phyloP scores from a whole-genome alignment of 1,140 invertebrate species.

The Aphelenchoides fujianensis region DNA sequence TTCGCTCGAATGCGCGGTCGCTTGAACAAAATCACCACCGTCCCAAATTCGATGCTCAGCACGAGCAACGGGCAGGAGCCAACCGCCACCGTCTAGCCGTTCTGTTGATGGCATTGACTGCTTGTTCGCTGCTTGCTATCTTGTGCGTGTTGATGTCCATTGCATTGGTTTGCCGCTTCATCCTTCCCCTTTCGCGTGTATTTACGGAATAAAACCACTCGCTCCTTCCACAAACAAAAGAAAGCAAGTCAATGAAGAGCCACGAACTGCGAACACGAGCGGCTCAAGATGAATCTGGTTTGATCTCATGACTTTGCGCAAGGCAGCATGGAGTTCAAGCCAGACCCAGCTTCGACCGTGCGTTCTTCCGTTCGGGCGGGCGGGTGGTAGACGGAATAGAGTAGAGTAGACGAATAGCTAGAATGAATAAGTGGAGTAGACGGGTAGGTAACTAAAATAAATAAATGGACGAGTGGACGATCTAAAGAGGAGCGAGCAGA shows the following conservation, averaged over 20 bases:
- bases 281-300: slow-evolving; percentile 12
- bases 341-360: background rate
- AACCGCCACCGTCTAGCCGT: background rate
- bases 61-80: background rate
- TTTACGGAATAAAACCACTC: background rate
- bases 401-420: background rate
- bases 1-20: background rate
- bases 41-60: background rate
- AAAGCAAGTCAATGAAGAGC: background rate
- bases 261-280: background rate
- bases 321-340: background rate
- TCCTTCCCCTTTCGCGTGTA: background rate
- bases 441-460: background rate
- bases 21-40: background rate
- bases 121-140: too few relatives aligned
- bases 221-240: background rate
- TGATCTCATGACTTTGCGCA: slow-evolving; percentile 10
- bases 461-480: background rate
- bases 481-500: background rate
- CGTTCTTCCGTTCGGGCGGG: too few relatives aligned
- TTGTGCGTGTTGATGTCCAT: too few relatives aligned
- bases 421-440: background rate
- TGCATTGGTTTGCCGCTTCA: too few relatives aligned
- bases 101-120: too few relatives aligned
- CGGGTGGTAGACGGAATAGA: too few relatives aligned